Conservation (phyloP, 2,113 vertebrate genomes). For the Telmatochromis sp. region DNA sequence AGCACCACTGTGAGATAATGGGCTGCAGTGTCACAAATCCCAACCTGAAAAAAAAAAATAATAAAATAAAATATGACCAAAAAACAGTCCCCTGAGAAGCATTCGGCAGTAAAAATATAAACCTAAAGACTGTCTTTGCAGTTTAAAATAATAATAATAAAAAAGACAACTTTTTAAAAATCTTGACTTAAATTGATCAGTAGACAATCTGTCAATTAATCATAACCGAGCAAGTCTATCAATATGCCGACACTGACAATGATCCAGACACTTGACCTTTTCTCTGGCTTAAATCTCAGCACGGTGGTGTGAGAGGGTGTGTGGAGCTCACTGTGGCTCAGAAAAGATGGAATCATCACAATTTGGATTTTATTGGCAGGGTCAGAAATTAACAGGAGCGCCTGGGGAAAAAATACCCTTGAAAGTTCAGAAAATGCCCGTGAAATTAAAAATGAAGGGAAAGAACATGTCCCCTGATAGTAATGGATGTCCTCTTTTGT, state of each 20-base stretch:
- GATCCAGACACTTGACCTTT: conserved; percentile 68
- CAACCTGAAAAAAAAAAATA: not conserved
- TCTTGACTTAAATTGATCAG: conserved; percentile 15
- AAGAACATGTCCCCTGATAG: not conserved
- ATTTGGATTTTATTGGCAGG: conserved; percentile 54
- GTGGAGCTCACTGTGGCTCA: not conserved
- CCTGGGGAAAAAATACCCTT: not conserved
- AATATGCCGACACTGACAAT: conserved; percentile 54
- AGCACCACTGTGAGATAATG: conserved; percentile 30
- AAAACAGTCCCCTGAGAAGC: not conserved
- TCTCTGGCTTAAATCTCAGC: conserved; percentile 52
- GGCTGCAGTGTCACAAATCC: conserved; percentile 3
- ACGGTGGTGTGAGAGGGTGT: conserved; percentile 24
- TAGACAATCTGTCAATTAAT: conserved; percentile 56
- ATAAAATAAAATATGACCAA: not conserved
- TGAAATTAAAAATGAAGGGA: conserved; percentile 32
- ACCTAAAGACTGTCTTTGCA: not conserved
- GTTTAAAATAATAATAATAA: not conserved
- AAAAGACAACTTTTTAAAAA: not conserved
- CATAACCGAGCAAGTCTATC: conserved; percentile 50
- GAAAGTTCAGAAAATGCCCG: conserved; percentile 30
- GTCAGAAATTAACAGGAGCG: conserved; percentile 32
- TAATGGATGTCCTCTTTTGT: conserved; percentile 17
- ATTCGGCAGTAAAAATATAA: not conserved
- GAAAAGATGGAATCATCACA: conserved; percentile 41